A percentile compares a stretch with the other conserved stretches of the same genome.
Evolutionary conservation across 2,888 invertebrate species (phyloP).

Genomic region (Drosophila demipolita): DNA sequence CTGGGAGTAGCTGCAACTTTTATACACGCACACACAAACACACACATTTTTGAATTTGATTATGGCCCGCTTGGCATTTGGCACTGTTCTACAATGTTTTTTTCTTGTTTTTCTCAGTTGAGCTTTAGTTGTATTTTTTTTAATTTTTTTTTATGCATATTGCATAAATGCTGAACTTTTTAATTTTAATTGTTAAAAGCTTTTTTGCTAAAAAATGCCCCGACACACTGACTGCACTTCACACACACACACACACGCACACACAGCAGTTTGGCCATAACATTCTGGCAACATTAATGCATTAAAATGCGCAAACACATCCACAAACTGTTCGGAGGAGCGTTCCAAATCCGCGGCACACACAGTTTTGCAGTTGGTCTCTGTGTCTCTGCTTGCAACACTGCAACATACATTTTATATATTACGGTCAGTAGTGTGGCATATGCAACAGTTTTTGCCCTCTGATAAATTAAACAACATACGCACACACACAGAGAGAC

Average conservation of each 20-base stretch:
- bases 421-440: constrained; percentile 52
- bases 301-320: constrained; percentile 64
- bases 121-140: constrained; percentile 20
- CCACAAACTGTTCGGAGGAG: constrained; percentile 44
- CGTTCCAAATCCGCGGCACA: constrained; percentile 22
- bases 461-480: constrained; percentile 75
- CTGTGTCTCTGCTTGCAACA: constrained; percentile 9
- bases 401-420: constrained; percentile 42
- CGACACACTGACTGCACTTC: constrained; percentile 46
- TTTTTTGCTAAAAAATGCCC: constrained; percentile 62
- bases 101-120: constrained; percentile 17
- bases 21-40: constrained; percentile 40
- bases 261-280: constrained; percentile 41
- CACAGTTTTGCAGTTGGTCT: background rate
- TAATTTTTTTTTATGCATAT: constrained; percentile 36
- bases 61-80: constrained; percentile 65
- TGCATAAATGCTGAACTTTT: constrained; percentile 78
- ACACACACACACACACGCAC: background rate
- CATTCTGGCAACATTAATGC: constrained; percentile 73
- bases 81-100: constrained; percentile 16
- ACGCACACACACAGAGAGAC: constrained; percentile 15
- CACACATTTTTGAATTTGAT: constrained; percentile 63
- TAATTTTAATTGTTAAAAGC: constrained; percentile 82
- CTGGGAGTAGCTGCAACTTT: constrained; percentile 54
- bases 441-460: constrained; percentile 70